Evolutionary conservation across 2,797 vertebrate genomes (phyloP).

Genomic region (Parambassis ranga): DNA sequence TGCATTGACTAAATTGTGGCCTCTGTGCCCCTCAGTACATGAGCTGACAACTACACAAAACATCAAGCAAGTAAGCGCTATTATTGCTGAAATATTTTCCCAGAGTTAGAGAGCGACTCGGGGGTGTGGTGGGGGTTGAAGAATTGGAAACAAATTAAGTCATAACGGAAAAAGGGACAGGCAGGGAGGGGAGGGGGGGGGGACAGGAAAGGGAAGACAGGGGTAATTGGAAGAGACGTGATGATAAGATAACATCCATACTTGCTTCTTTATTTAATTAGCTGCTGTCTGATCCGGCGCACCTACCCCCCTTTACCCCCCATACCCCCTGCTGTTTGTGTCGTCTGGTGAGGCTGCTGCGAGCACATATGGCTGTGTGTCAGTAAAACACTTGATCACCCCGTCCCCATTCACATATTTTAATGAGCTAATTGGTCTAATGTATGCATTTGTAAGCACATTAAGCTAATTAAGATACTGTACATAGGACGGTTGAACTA

Average conservation of each 20-base stretch:
- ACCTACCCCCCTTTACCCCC: too few species aligned
- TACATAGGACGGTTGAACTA: not conserved
- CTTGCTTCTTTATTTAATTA: slow-evolving; percentile 53
- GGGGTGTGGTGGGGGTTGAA: not conserved
- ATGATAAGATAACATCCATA: slow-evolving; percentile 58
- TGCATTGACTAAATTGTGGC: slow-evolving; percentile 31
- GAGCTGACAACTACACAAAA: slow-evolving; percentile 15
- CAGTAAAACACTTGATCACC: slow-evolving; percentile 40
- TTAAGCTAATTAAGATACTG: slow-evolving; percentile 47
- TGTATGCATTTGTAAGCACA: slow-evolving; percentile 46
- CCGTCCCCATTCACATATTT: slow-evolving; percentile 42
- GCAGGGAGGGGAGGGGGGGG: slow-evolving; percentile 29
- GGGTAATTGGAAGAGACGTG: slow-evolving; percentile 54
- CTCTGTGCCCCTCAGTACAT: slow-evolving; percentile 7
- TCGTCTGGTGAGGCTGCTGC: slow-evolving; percentile 43
- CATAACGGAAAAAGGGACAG: slow-evolving; percentile 35
- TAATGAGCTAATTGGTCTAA: slow-evolving; percentile 48
- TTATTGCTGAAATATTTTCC: slow-evolving; percentile 51
- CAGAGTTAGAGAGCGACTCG: slow-evolving; percentile 22
- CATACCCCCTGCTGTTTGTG: slow-evolving; percentile 38
- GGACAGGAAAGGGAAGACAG: slow-evolving; percentile 39
- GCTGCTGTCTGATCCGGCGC: slow-evolving; percentile 34
- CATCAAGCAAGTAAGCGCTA: slow-evolving; percentile 27
- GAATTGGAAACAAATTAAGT: slow-evolving; percentile 53
- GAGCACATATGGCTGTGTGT: slow-evolving; percentile 49